phyloP scores from a whole-genome alignment of 92 coral and sea anemone genomes.

The Palythoa grandiflora region DNA sequence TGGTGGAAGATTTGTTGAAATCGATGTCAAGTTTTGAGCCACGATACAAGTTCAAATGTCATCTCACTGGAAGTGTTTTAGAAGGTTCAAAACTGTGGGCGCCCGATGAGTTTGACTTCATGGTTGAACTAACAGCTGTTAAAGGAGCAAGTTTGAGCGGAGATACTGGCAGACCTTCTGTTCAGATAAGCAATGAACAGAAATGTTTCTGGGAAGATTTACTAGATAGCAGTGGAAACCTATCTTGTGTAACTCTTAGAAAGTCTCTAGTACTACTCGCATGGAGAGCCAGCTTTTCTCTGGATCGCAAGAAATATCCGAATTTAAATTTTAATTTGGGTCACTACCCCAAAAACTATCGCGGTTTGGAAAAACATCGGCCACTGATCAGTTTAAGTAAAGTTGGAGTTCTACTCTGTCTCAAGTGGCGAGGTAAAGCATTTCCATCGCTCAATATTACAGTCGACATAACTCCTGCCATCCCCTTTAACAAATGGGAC shows the following conservation, averaged over 20 bases:
- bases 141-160: background rate
- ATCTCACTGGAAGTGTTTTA: constrained; percentile 41
- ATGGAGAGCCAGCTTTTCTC: constrained; percentile 21
- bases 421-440: constrained; percentile 41
- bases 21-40: constrained; percentile 37
- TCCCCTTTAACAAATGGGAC: constrained; percentile 7
- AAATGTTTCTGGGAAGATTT: constrained; percentile 21
- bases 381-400: constrained; percentile 21
- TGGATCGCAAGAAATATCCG: constrained; percentile 29
- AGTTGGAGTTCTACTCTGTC: constrained; percentile 41
- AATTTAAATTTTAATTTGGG: constrained; percentile 34
- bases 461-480: constrained; percentile 59
- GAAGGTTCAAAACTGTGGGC: constrained; percentile 58
- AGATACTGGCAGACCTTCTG: background rate
- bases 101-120: constrained; percentile 59
- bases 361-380: background rate
- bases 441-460: constrained; percentile 34
- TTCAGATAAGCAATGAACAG: constrained; percentile 7
- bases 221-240: background rate
- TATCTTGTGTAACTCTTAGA: constrained; percentile 10
- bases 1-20: constrained; percentile 38
- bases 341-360: background rate
- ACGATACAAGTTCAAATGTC: constrained; percentile 10
- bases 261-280: constrained; percentile 9
- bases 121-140: constrained; percentile 41